Evolutionary conservation across 2,888 invertebrate genomes (phyloP), one percentile per base, ranked within the genome.

Genomic region (Raillietiella orientalis): DNA sequence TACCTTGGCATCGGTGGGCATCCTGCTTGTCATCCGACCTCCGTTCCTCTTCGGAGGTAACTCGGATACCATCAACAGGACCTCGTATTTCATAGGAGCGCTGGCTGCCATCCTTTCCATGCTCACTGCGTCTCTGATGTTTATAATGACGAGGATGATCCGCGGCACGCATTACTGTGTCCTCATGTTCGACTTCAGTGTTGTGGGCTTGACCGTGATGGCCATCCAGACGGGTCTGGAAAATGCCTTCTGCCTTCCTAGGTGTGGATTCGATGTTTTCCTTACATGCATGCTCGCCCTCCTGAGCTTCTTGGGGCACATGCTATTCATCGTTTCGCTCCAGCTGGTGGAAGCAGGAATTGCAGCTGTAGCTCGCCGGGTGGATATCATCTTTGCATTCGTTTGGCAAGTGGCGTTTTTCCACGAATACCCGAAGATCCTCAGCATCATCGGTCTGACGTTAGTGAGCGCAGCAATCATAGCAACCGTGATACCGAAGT

Each of bases 331-430:
- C n/a, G 54, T 75, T 41, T 70, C 79, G 3, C 49, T 79, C 33
- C 75, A 79, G 46, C 56, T 74, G 45, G 82, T 82, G 41, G 74
- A 79, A 47, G 79, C 79, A 3, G 75, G 77, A 1, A 75, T 77
- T 10, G 77, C 79, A 3, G 70, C 82, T 1, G 74, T 79, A 32
- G 77, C 77, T 8, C 56, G 79, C 12, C 74, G 75, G 27, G 69
- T 72, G n/a, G 79, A 79, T 44, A 77, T 79, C 36, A 72, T 79
- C 2, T 75, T 77, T 48, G 77, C 77, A 3, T 79, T 79, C 41
- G 53, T 75, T 32, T 77, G 75, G 72, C 77, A 79, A 48, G n/a
- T n/a, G n/a, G n/a, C n/a, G 46, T 74, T 79, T 43, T 77, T 79
- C 38, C 61, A 67, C 38, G 75, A 79, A 45, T 59, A 67, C 32